Evolutionary conservation across 2,888 invertebrate species (phyloP).

Genomic region (Atrina japonica): DNA sequence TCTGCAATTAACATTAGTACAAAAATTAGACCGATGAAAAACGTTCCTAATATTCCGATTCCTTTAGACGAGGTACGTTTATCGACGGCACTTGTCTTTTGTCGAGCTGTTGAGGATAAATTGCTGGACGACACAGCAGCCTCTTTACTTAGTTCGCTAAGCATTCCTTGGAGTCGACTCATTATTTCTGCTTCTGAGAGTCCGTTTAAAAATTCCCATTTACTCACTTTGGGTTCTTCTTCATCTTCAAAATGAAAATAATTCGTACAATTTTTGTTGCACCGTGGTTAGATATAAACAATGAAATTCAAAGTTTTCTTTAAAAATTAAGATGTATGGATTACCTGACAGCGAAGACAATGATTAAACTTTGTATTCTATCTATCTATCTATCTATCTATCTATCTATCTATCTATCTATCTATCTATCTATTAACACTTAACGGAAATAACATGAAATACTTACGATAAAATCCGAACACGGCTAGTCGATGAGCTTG

Average conservation of each 20-base stretch:
- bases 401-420: too few relatives aligned
- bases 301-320: too few relatives aligned
- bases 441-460: too few relatives aligned
- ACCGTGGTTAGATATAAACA: too few relatives aligned
- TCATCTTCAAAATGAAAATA: too few relatives aligned
- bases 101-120: background rate
- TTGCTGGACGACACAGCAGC: background rate
- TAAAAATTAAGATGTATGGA: too few relatives aligned
- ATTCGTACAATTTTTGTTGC: too few relatives aligned
- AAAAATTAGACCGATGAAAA: background rate
- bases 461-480: conserved; percentile 15
- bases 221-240: conserved; percentile 9
- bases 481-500: background rate
- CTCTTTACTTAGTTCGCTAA: background rate
- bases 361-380: too few relatives aligned
- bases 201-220: conserved; percentile 16
- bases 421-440: too few relatives aligned
- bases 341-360: too few relatives aligned
- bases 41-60: conserved; percentile 19
- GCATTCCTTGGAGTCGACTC: background rate
- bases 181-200: background rate
- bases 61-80: conserved; percentile 5
- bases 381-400: too few relatives aligned
- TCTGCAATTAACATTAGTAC: conserved; percentile 1
- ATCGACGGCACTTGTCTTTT: conserved; percentile 8